These are phyloP conservation scores for Mesocricetus auratus DNA, from an alignment of 2,113 vertebrate species.

Conservation along the genomic window DNA sequence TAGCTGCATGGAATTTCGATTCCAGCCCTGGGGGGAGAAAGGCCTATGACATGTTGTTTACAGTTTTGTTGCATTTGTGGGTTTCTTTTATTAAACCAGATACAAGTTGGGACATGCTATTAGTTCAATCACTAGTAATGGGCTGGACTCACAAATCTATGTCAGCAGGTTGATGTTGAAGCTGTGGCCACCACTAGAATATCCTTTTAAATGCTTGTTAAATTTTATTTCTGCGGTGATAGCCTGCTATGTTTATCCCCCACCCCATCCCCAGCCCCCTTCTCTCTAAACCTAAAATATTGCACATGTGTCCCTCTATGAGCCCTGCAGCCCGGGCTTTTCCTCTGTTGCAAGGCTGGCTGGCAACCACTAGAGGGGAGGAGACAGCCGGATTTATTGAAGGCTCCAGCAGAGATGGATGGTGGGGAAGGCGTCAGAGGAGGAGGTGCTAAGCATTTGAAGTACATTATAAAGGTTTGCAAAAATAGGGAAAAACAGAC, in stretches of 20 bases:
- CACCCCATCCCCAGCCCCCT: neutral
- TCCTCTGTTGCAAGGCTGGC: slow-evolving; percentile 86
- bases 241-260: slow-evolving; percentile 75
- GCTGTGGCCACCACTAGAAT: slow-evolving; percentile 83
- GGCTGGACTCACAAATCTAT: slow-evolving; percentile 87
- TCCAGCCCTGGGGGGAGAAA: neutral
- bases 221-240: slow-evolving; percentile 84
- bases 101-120: slow-evolving; percentile 90
- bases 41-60: slow-evolving; percentile 75
- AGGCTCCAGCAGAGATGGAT: slow-evolving; percentile 81
- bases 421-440: slow-evolving; percentile 84
- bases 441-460: slow-evolving; percentile 83
- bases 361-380: slow-evolving; percentile 91
- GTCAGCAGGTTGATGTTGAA: slow-evolving; percentile 90
- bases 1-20: slow-evolving; percentile 4
- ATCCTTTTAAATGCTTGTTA: slow-evolving; percentile 89
- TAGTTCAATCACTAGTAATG: slow-evolving; percentile 90
- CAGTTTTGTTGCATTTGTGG: slow-evolving; percentile 74
- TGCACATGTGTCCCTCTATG: slow-evolving; percentile 79
- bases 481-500: slow-evolving; percentile 72
- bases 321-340: slow-evolving; percentile 78
- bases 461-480: slow-evolving; percentile 86
- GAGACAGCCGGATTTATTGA: slow-evolving; percentile 89
- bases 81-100: slow-evolving; percentile 88
- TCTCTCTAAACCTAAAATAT: slow-evolving; percentile 71